Evolutionary conservation across 2,797 vertebrate genomes (phyloP).

Genomic region (Clarias laeviceps): DNA sequence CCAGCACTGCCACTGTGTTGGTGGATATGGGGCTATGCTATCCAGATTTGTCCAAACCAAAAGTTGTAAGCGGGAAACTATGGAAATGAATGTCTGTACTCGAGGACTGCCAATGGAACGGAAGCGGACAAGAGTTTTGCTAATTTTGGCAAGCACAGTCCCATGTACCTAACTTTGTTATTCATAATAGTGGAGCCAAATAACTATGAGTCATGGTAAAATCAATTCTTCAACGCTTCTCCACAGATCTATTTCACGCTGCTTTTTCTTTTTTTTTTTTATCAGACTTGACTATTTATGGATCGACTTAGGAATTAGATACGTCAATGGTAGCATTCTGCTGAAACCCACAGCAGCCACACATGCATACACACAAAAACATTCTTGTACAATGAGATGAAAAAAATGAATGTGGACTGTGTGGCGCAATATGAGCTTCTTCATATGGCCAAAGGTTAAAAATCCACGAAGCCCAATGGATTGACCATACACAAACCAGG

Average conservation of each 20-base stretch:
- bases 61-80: slow-evolving; percentile 18
- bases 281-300: slow-evolving; percentile 46
- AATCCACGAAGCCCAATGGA: slow-evolving; percentile 12
- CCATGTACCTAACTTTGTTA: slow-evolving; percentile 45
- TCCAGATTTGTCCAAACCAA: slow-evolving; percentile 19
- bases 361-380: background rate
- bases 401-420: background rate
- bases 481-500: background rate
- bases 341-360: slow-evolving; percentile 2
- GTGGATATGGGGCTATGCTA: slow-evolving; percentile 20
- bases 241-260: slow-evolving; percentile 27
- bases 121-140: slow-evolving; percentile 19
- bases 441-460: background rate
- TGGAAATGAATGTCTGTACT: slow-evolving; percentile 20
- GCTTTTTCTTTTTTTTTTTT: slow-evolving; percentile 19
- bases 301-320: slow-evolving; percentile 34
- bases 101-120: slow-evolving; percentile 24
- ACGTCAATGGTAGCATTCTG: slow-evolving; percentile 27
- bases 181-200: slow-evolving; percentile 34
- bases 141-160: slow-evolving; percentile 23
- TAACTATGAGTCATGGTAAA: slow-evolving; percentile 41
- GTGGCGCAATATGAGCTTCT: background rate
- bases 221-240: slow-evolving; percentile 49
- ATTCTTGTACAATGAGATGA: background rate
- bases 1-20: slow-evolving; percentile 8